Evolutionary conservation across 2,888 invertebrate genomes (phyloP), one percentile per base, ranked within the genome.

Genomic region (Sturmia bella): DNA sequence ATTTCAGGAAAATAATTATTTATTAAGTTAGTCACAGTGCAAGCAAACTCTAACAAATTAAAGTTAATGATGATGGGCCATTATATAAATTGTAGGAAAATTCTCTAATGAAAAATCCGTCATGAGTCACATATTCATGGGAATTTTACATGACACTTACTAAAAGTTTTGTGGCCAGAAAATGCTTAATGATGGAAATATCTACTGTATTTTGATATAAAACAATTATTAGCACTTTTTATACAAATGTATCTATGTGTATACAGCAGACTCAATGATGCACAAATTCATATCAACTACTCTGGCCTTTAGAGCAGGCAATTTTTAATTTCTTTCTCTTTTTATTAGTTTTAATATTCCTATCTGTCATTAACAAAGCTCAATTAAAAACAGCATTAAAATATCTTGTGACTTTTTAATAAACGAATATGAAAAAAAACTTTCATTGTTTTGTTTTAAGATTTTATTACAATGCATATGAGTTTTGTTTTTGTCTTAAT

Each of bases 91-190:
- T n/a, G n/a, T 43, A 43, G 27, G n/a, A 39, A 37, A 13, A 21
- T 48, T 15, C 27, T 13, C 6, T 9, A 13, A 32, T 37, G n/a
- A 56, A 54, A 66, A 52, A 37, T 0, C 56, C 43, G 12, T n/a
- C 21, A 43, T 78, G 77, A 64, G 57, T 72, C 70, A 78, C 54
- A 50, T n/a, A 27, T 13, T 50, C 39, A 48, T 70, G 63, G 70
- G 24, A 61, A 45, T 52, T 41, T 43, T 17, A 6, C 2, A 41
- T 54, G 39, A 54, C 5, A 27, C n/a, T 0, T 68, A 21, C 9
- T 41, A 41, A 1, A 43, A 24, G 1, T 32, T 45, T 61, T 3
- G 13, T 45, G 43, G 43, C 6, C 15, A 27, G n/a, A 32, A 32
- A 32, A 32, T 32, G 32, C 32, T 7, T 7, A 32, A 6, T 27